These are phyloP conservation scores for Sabatieria punctata DNA, from an alignment of 2,888 invertebrate genomes.

Conservation along the genomic window DNA sequence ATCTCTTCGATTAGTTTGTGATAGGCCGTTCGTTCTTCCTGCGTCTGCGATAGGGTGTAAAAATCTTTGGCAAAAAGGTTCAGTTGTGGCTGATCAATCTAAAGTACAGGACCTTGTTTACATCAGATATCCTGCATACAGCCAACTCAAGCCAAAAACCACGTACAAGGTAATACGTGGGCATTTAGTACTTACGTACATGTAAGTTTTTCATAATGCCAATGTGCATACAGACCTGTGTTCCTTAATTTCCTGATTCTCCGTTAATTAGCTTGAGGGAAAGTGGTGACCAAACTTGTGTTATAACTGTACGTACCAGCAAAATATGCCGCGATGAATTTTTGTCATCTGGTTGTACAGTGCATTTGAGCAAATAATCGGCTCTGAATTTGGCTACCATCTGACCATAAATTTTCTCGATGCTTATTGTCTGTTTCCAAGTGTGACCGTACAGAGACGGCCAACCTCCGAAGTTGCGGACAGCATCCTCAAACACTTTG, in stretches of 20 bases:
- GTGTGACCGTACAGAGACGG: not conserved
- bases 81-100: slow-evolving; percentile 72
- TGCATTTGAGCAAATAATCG: slow-evolving; percentile 29
- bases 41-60: slow-evolving; percentile 54
- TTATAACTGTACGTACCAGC: slow-evolving; percentile 52
- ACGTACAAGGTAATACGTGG: no score
- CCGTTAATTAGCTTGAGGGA: no score
- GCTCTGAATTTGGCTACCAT: slow-evolving; percentile 22
- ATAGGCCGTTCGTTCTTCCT: slow-evolving; percentile 55
- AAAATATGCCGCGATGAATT: slow-evolving; percentile 73
- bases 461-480: not conserved
- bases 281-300: no score
- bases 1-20: slow-evolving; percentile 63
- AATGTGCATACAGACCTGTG: no score
- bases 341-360: slow-evolving; percentile 71
- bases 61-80: slow-evolving; percentile 66
- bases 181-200: no score
- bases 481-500: not conserved
- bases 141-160: no score
- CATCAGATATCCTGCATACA: no score
- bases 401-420: slow-evolving; percentile 7
- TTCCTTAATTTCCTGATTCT: no score
- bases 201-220: no score
- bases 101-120: no score
- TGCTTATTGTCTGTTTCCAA: not conserved